phyloP scores from a whole-genome alignment of 2,797 vertebrate genomes.

The Sciurus carolinensis region DNA sequence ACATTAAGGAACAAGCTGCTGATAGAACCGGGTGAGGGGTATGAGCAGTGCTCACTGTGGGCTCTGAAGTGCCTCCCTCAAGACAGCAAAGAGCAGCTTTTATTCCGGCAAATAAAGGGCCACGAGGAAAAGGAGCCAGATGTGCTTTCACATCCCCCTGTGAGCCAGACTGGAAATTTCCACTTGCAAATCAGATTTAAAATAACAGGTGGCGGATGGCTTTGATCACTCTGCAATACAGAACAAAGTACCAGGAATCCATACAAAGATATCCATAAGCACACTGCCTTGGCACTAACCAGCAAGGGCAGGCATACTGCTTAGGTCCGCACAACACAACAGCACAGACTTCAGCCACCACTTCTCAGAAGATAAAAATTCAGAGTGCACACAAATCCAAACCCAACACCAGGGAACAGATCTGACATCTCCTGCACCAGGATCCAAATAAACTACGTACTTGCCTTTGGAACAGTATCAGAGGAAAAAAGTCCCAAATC shows the following conservation, averaged over 20 bases:
- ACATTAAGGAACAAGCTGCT: conserved; percentile 66
- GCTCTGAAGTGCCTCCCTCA: conserved; percentile 41
- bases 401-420: background rate
- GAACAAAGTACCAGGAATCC: conserved; percentile 38
- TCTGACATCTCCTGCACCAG: background rate
- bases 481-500: conserved; percentile 44
- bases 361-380: conserved; percentile 11
- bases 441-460: conserved; percentile 12
- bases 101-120: conserved; percentile 62
- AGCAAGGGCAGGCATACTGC: background rate
- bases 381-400: background rate
- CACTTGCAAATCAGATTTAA: conserved; percentile 75
- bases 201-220: conserved; percentile 75
- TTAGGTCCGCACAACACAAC: background rate
- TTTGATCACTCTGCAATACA: conserved; percentile 75
- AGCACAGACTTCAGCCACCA: background rate
- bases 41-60: background rate
- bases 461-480: conserved; percentile 22
- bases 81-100: background rate
- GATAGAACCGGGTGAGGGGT: conserved; percentile 61
- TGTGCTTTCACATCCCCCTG: conserved; percentile 68
- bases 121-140: conserved; percentile 74
- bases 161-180: conserved; percentile 69
- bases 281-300: conserved; percentile 32
- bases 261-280: background rate